These are phyloP conservation scores for Emmelina monodactyla DNA, from an alignment of 2,888 invertebrate genomes.

Conservation along the genomic window DNA sequence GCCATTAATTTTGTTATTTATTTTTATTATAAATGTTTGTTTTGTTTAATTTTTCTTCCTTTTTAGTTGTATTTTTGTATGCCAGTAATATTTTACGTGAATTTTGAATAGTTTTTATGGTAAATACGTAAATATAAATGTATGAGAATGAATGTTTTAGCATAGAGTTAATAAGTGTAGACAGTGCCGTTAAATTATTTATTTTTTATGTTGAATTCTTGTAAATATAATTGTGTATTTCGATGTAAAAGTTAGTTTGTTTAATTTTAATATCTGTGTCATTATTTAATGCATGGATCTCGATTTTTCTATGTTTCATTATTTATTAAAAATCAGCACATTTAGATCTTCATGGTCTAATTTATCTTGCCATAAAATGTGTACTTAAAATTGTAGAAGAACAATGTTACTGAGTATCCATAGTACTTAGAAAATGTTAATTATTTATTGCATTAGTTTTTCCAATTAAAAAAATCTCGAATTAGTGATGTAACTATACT, in stretches of 20 bases:
- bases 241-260: constrained; percentile 52
- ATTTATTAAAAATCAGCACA: constrained; percentile 30
- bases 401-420: not conserved
- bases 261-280: constrained; percentile 35
- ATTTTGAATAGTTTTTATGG: constrained; percentile 24
- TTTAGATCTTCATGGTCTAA: constrained; percentile 16
- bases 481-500: not conserved
- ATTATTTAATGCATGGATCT: constrained; percentile 40
- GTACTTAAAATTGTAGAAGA: not conserved
- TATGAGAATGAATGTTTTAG: constrained; percentile 32
- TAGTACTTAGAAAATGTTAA: not conserved
- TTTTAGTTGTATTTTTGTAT: constrained; percentile 37
- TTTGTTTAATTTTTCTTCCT: constrained; percentile 31
- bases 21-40: constrained; percentile 47
- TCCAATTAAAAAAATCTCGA: too few relatives aligned
- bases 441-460: constrained; percentile 1
- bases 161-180: constrained; percentile 28
- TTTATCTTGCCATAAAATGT: constrained; percentile 26
- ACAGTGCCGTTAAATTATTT: constrained; percentile 60
- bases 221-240: constrained; percentile 56
- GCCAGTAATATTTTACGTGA: constrained; percentile 53
- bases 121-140: constrained; percentile 29
- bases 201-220: constrained; percentile 62
- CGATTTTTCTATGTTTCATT: constrained; percentile 28
- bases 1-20: constrained; percentile 59